phyloP scores from a whole-genome alignment of 2,797 vertebrate species.

The Oceanodroma leucorhoa region DNA sequence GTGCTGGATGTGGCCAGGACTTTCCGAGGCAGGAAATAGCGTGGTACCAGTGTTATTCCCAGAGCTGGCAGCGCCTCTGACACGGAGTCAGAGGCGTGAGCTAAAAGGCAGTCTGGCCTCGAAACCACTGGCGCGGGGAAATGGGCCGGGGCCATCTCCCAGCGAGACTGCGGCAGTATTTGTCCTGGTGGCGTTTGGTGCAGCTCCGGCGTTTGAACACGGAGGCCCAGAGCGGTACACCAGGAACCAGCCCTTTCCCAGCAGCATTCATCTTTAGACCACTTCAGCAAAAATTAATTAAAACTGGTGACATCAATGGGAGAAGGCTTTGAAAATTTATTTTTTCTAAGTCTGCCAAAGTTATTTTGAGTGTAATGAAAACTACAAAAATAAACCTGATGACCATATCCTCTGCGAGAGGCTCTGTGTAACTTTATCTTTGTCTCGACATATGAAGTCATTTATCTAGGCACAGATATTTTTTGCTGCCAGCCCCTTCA shows the following conservation, averaged over 20 bases:
- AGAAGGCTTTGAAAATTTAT: slow-evolving; percentile 54
- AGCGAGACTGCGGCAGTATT: neutral
- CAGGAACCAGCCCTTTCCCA: neutral
- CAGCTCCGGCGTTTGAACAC: neutral
- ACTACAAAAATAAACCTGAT: slow-evolving; percentile 65
- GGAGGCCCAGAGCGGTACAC: neutral
- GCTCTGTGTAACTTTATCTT: slow-evolving; percentile 56
- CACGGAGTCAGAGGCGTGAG: neutral
- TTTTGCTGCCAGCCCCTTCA: neutral
- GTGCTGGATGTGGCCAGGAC: neutral
- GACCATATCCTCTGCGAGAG: slow-evolving; percentile 30
- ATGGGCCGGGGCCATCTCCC: neutral
- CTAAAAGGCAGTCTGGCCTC: slow-evolving; percentile 17
- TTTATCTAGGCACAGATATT: slow-evolving; percentile 21
- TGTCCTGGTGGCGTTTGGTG: neutral
- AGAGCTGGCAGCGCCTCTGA: neutral
- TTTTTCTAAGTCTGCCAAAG: slow-evolving; percentile 52
- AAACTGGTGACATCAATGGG: slow-evolving; percentile 49
- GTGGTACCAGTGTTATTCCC: neutral
- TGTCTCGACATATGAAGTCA: slow-evolving; percentile 40
- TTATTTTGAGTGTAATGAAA: slow-evolving; percentile 66
- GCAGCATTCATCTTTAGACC: neutral
- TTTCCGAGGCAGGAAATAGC: slow-evolving; percentile 3
- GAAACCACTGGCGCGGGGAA: neutral
- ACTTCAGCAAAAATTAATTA: slow-evolving; percentile 60